Evolutionary conservation across 2,113 vertebrate species (phyloP).

Genomic region (Himantopus leucocephalus): DNA sequence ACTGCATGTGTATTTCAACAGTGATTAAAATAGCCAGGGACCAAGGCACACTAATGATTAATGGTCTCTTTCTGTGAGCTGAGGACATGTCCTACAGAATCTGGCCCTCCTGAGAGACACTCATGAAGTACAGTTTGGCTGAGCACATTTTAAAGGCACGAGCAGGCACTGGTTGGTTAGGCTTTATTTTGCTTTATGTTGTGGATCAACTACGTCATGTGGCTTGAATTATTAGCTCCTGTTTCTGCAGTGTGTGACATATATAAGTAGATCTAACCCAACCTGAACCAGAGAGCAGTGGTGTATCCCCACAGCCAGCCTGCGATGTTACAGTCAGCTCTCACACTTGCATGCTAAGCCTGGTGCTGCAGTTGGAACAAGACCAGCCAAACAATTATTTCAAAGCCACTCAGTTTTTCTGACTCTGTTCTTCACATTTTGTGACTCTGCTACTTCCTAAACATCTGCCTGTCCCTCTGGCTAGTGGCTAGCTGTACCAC

Average conservation of each 20-base stretch:
- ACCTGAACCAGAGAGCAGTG: background rate
- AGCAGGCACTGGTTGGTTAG: background rate
- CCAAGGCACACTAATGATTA: background rate
- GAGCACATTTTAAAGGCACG: background rate
- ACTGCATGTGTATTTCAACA: slow-evolving; percentile 21
- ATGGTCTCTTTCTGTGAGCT: background rate
- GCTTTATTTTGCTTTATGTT: background rate
- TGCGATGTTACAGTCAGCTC: background rate
- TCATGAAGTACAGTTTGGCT: background rate
- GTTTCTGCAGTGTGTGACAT: background rate
- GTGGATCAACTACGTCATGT: background rate
- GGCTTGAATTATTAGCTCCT: background rate
- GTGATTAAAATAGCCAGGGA: slow-evolving; percentile 39
- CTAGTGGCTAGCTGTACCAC: background rate
- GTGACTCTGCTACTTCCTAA: background rate
- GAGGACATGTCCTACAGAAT: background rate
- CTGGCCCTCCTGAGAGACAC: background rate
- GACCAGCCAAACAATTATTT: background rate
- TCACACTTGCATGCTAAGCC: accelerated
- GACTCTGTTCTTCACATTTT: background rate
- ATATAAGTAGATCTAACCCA: background rate
- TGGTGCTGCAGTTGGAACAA: background rate
- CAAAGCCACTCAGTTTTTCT: background rate
- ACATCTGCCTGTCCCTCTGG: background rate
- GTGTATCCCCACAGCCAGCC: background rate